Evolutionary conservation across 2,113 vertebrate species (phyloP), one percentile per base, ranked within the genome.

Genomic region (Dipodomys spectabilis): DNA sequence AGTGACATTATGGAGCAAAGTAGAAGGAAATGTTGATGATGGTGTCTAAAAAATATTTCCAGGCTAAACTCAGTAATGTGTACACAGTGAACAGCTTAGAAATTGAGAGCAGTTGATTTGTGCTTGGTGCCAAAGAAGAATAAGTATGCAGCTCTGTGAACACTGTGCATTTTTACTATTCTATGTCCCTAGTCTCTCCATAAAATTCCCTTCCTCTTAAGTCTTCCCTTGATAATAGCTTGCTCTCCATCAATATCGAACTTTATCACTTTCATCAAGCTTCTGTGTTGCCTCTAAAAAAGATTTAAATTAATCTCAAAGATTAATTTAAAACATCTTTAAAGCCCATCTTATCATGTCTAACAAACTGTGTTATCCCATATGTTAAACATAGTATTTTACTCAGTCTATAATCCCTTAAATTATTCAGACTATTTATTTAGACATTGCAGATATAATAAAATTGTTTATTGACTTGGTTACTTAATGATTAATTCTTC

Each of bases 401-500:
- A 73, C 13, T 71, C 11, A 82, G 12, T 57, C 19, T 82, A 67
- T 20, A 95, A 44, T 57, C 0, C 2, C 11, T 72, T 9, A 82
- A 71, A 72, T 79, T 0, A 80, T 53, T 79, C 25, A 88, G 10
- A 16, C 4, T 60, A 86, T 84, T 45, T 89, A 16, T 68, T 86
- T 88, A 15, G 28, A 22, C 1, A 71, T 12, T 49, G 5, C n/a
- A 71, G 7, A 85, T 11, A 23, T 0, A 62, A 71, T 86, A 72
- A 83, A 87, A 82, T n/a, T 82, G 7, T 15, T 28, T 44, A 86
- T 22, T 62, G 23, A 82, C n/a, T 91, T 74, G 12, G 27, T 62
- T 80, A 64, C 65, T 80, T 45, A 45, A 68, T 89, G 86, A 92
- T 79, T 74, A 44, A 88, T 35, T 89, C 53, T 69, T 89, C 3